Conservation (phyloP, 2,888 invertebrate species). For the Drosophila atroscutellata region DNA sequence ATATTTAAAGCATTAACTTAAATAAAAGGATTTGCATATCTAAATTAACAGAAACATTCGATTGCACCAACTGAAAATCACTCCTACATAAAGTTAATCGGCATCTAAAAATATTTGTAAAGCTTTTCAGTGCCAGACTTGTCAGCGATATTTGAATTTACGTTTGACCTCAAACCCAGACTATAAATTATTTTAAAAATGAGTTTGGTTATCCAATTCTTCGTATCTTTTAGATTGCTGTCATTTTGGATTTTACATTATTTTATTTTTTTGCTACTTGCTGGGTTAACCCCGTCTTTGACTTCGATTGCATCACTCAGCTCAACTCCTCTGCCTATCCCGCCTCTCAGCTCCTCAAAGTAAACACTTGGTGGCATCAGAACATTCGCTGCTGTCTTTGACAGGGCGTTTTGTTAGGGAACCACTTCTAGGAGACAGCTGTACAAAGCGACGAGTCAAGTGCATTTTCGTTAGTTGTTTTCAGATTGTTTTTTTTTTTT, state of each 20-base stretch:
- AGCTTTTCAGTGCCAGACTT: background rate
- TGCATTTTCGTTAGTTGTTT: constrained; percentile 41
- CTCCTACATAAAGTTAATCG: background rate
- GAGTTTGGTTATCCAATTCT: background rate
- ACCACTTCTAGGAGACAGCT: constrained; percentile 21
- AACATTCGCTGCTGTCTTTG: constrained; percentile 40
- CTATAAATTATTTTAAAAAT: background rate
- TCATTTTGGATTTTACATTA: background rate
- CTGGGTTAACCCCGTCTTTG: constrained; percentile 5
- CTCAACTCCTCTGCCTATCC: background rate
- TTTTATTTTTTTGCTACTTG: background rate
- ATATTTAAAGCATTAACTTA: background rate
- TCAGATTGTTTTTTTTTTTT: constrained; percentile 17
- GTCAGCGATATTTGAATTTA: background rate
- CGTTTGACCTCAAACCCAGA: background rate
- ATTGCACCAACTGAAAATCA: background rate
- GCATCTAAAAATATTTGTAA: background rate
- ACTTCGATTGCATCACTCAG: constrained; percentile 22
- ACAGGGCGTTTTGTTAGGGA: constrained; percentile 36
- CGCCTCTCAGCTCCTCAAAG: background rate
- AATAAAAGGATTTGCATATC: background rate
- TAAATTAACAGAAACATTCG: background rate
- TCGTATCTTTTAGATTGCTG: background rate
- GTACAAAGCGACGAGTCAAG: constrained; percentile 42
- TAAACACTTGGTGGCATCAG: constrained; percentile 27